A percentile compares a stretch with the other conserved stretches of the same genome.
Conservation (phyloP, 2,888 invertebrate genomes). For the Rotaria socialis region DNA sequence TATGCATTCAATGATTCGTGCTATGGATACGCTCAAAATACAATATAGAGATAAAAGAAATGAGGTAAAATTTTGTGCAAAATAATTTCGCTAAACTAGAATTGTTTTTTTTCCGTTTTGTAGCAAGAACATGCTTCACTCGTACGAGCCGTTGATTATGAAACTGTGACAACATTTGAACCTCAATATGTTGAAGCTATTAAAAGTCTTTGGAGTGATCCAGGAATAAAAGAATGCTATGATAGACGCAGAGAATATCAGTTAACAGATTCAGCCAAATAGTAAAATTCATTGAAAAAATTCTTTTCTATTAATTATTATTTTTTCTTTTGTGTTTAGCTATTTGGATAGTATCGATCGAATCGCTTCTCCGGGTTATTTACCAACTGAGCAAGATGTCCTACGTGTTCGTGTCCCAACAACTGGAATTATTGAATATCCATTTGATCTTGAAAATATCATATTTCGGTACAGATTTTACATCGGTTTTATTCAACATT, state of each 20-base stretch:
- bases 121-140: conserved; percentile 86
- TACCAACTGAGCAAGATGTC: conserved; percentile 99
- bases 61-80: conserved; percentile 52
- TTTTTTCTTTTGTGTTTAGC: conserved; percentile 67
- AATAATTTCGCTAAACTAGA: no score
- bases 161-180: conserved; percentile 96
- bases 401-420: conserved; percentile 98
- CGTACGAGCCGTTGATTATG: conserved; percentile 92
- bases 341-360: conserved; percentile 98
- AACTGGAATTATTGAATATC: conserved; percentile 99
- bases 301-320: no score
- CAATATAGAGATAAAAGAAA: conserved; percentile 84
- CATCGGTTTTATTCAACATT: no score
- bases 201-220: conserved; percentile 88
- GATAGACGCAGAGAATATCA: conserved; percentile 98
- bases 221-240: conserved; percentile 97
- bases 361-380: conserved; percentile 84
- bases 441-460: conserved; percentile 99
- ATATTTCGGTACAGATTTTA: conserved; percentile 70
- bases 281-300: conserved; percentile 68
- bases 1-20: conserved; percentile 99
- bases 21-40: conserved; percentile 97
- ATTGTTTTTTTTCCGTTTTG: not conserved
- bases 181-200: conserved; percentile 94
- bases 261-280: conserved; percentile 99